Conservation (phyloP, 2,888 invertebrate species). For the Pterobdella sp. region DNA sequence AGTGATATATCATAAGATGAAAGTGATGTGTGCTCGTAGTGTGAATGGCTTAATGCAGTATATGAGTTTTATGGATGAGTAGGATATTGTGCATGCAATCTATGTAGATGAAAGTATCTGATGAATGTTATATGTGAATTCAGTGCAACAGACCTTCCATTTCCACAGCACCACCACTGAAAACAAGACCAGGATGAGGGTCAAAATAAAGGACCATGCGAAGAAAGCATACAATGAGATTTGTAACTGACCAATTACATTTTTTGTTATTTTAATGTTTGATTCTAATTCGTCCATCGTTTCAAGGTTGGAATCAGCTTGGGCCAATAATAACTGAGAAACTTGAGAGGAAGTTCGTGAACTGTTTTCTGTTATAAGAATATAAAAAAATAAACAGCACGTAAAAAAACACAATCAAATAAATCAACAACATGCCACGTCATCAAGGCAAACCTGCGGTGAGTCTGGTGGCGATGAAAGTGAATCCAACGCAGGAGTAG, state of each 20-base stretch:
- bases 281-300: conserved; percentile 2
- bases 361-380: not conserved
- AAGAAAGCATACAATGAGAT: conserved; percentile 24
- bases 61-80: not conserved
- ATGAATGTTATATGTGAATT: too few relatives aligned
- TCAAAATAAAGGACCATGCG: conserved; percentile 14
- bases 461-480: conserved; percentile 2
- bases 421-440: not conserved
- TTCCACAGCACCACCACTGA: not conserved
- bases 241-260: conserved; percentile 9
- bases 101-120: too few relatives aligned
- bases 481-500: conserved; percentile 21
- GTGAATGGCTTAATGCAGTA: not conserved
- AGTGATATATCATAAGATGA: too few relatives aligned
- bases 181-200: conserved; percentile 9
- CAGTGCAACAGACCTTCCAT: not conserved
- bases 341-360: not conserved
- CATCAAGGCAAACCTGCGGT: not conserved
- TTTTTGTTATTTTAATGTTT: not conserved
- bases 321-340: not conserved
- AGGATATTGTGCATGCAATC: too few relatives aligned
- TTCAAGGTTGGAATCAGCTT: not conserved
- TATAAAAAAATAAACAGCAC: too few relatives aligned
- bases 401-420: too few relatives aligned
- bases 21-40: too few relatives aligned